These are phyloP conservation scores for Brachionus angularis DNA, from an alignment of 1,140 invertebrate genomes.

Conservation along the genomic window DNA sequence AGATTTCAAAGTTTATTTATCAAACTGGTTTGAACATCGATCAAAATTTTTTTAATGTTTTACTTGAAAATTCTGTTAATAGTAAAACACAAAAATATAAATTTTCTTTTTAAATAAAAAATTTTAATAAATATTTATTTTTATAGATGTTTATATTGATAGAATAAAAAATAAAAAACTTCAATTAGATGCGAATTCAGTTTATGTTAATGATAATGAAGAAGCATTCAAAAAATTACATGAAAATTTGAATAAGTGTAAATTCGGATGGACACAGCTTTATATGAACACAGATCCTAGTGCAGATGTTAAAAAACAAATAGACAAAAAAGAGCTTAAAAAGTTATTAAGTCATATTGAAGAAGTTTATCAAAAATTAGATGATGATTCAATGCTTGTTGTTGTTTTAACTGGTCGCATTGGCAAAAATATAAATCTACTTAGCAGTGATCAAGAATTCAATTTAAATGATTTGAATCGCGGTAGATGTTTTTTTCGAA, in stretches of 20 bases:
- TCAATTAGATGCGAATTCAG: not conserved
- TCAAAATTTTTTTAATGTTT: slow-evolving; percentile 31
- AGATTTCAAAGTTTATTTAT: slow-evolving; percentile 34
- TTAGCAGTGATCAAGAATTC: not conserved
- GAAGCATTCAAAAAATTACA: not conserved
- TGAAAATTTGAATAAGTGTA: not conserved
- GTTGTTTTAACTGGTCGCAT: slow-evolving; percentile 11
- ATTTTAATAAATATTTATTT: no score
- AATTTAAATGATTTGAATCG: slow-evolving; percentile 7
- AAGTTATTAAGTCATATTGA: slow-evolving; percentile 1
- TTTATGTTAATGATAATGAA: not conserved
- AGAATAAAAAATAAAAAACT: not conserved
- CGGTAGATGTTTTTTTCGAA: slow-evolving; percentile 27
- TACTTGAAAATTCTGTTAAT: slow-evolving; percentile 4
- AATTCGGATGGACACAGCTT: slow-evolving; percentile 26
- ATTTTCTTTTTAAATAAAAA: no score
- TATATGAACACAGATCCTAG: not conserved
- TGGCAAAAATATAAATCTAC: not conserved
- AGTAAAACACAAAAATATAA: no score
- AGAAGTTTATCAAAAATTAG: slow-evolving; percentile 26
- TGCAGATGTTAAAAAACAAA: not conserved
- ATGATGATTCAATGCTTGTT: slow-evolving; percentile 40
- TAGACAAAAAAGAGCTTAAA: not conserved
- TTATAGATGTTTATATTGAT: slow-evolving; percentile 32
- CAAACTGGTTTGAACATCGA: slow-evolving; percentile 36